Base-by-base conservation (phyloP, 2,797 vertebrate species). In the Silurus aristotelis region DNA sequence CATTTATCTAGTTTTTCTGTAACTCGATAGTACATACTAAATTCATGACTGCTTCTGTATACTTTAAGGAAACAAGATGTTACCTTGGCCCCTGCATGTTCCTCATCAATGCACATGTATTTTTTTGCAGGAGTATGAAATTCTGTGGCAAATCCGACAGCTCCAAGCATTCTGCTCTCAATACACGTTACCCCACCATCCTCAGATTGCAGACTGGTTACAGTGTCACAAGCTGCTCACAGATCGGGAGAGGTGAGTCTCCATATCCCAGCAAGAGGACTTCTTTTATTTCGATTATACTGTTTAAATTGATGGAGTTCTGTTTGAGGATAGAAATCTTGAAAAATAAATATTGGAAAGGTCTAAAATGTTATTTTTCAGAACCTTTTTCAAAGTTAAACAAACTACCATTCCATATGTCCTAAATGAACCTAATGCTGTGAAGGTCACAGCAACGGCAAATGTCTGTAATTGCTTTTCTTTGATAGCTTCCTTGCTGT, bases 191-290 rank as follows among this genome's bases (percentile, higher is more conserved):
- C 92, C 91, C 0, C 90, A 92, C 0, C 91, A 90, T 76, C 82
- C 89, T 0, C 66, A 84, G 0, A 79, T 98, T 85, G 87, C 92
- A 1, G 58, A 89, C 5, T 96, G 96, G 93, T 93, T 98, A 68
- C 94, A 92, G 31, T 89, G 89, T 1, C 94, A 95, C 55, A 91
- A 82, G 0, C 90, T 95, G 55, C 95, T 98, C 84, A 96, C 94
- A 0, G 97, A 98, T 90, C 96, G 97, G 87, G 95, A 97, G 91
- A 98, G 97, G 97, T 97, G 90, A 91, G 88, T 63, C 66, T 83
- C 19, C 13, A 67, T 46, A 20, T n/a, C 17, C 8, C 27, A 7
- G 52, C 52, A 76, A 9, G 25, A 56, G 52, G 14, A 6, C 0
- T 56, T 56, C 14, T 19, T 10, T 20, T 27, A 56, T 27, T 56